phyloP scores from a whole-genome alignment of 2,888 invertebrate species.

The Melieria omissa region DNA sequence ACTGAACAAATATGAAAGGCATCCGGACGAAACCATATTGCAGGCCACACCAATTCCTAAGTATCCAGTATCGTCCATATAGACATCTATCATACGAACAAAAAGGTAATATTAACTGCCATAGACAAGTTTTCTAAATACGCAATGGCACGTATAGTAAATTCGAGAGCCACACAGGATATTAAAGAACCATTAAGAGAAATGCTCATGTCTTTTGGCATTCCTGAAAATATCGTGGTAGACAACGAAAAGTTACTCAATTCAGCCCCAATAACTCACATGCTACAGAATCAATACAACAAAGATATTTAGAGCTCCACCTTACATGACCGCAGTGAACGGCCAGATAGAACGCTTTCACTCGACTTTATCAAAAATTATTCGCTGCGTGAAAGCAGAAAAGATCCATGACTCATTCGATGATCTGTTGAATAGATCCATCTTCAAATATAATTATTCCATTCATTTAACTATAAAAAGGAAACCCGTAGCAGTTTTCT shows the following conservation, averaged over 20 bases:
- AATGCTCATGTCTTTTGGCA: conserved; percentile 26
- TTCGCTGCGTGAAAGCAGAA: too few species aligned
- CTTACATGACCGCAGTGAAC: too few species aligned
- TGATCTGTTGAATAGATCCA: too few species aligned
- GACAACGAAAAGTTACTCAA: too few species aligned
- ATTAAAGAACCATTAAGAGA: conserved; percentile 30
- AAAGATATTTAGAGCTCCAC: too few species aligned
- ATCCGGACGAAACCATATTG: conserved; percentile 13
- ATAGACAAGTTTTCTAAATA: conserved; percentile 31
- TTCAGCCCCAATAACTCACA: too few species aligned
- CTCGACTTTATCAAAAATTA: too few species aligned
- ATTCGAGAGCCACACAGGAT: conserved; percentile 22
- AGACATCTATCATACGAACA: conserved; percentile 26
- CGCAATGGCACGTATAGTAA: conserved; percentile 21
- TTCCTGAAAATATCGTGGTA: conserved; percentile 17
- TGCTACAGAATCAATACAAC: too few species aligned
- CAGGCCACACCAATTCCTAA: conserved; percentile 25
- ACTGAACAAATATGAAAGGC: conserved; percentile 30
- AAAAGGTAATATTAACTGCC: conserved; percentile 26
- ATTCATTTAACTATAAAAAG: conserved; percentile 24
- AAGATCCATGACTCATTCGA: too few species aligned
- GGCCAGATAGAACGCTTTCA: too few species aligned
- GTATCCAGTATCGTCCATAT: conserved; percentile 8
- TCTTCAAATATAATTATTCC: too few species aligned
- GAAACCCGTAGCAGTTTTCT: conserved; percentile 29